Conservation (phyloP, 2,113 vertebrate genomes). For the Centropus unirufus region DNA sequence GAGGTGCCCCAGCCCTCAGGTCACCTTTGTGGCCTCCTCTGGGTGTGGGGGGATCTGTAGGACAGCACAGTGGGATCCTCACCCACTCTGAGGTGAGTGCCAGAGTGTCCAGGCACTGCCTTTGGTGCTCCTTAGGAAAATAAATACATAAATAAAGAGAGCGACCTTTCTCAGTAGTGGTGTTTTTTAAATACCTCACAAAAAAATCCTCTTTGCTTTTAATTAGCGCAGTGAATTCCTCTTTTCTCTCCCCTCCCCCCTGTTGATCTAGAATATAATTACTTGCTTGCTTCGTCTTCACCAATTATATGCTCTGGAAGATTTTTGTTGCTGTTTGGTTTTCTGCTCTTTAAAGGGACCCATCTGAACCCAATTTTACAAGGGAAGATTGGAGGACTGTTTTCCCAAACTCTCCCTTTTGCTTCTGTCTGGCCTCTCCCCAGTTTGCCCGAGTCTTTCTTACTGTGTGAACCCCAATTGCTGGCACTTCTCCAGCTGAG, state of each 20-base stretch:
- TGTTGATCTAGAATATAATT: neutral
- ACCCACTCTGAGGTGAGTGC: neutral
- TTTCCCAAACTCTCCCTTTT: neutral
- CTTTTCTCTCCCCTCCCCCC: neutral
- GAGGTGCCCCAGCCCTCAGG: too few species aligned
- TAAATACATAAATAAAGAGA: neutral
- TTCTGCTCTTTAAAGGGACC: neutral
- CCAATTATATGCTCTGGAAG: neutral
- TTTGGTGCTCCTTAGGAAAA: neutral
- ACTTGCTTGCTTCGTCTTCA: neutral
- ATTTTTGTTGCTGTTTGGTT: neutral
- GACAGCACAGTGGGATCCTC: neutral
- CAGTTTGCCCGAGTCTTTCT: neutral
- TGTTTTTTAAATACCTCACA: neutral
- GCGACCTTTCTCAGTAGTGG: neutral
- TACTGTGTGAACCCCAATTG: neutral
- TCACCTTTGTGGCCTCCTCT: too few species aligned
- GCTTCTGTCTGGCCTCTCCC: neutral
- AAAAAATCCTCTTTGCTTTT: neutral
- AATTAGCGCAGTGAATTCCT: neutral
- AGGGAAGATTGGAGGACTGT: neutral
- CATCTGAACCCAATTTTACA: neutral
- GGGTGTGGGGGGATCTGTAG: neutral
- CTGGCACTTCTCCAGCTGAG: conserved; percentile 18
- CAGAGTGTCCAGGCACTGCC: neutral